Percentiles rank a stretch among this genome's conserved stretches.
These are phyloP conservation scores for Sipunculus nudus DNA, from an alignment of 2,888 invertebrate genomes.

Conservation along the genomic window DNA sequence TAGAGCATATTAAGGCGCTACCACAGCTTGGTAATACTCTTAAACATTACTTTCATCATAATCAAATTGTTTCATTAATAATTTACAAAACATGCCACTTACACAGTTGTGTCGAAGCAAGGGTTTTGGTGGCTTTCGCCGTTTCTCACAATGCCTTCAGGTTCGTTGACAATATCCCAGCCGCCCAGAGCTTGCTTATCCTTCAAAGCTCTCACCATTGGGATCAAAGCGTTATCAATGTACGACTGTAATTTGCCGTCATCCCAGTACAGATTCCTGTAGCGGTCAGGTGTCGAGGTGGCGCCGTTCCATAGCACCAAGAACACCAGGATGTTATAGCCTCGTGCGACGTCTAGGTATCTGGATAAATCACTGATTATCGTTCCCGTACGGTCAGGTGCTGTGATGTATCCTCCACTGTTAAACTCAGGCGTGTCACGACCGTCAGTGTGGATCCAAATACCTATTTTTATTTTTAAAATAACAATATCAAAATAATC, in stretches of 20 bases:
- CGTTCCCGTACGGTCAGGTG: conserved; percentile 42
- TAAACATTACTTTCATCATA: too few relatives aligned
- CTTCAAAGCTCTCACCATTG: conserved; percentile 48
- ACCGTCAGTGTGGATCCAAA: conserved; percentile 52
- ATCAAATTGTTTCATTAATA: too few relatives aligned
- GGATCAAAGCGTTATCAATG: conserved; percentile 49
- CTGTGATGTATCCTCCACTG: conserved; percentile 42
- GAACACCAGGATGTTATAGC: conserved; percentile 45
- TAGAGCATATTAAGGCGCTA: too few relatives aligned
- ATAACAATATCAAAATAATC: too few relatives aligned
- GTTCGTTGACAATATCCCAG: conserved; percentile 58
- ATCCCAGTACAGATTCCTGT: conserved; percentile 43
- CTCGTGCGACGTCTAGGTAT: conserved; percentile 40
- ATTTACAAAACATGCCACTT: too few relatives aligned
- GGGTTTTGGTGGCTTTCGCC: conserved; percentile 37
- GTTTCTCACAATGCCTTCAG: conserved; percentile 47
- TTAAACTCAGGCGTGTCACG: conserved; percentile 45
- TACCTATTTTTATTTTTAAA: too few relatives aligned
- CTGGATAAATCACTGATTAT: conserved; percentile 45
- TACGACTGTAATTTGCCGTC: conserved; percentile 50
- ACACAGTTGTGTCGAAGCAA: conserved; percentile 48
- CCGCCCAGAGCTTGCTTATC: conserved; percentile 51
- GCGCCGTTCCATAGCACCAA: conserved; percentile 57
- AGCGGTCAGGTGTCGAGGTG: conserved; percentile 32
- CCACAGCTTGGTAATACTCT: too few relatives aligned